These are phyloP conservation scores for Crotalus viridis DNA, from an alignment of 2,113 vertebrate genomes.

Conservation along the genomic window DNA sequence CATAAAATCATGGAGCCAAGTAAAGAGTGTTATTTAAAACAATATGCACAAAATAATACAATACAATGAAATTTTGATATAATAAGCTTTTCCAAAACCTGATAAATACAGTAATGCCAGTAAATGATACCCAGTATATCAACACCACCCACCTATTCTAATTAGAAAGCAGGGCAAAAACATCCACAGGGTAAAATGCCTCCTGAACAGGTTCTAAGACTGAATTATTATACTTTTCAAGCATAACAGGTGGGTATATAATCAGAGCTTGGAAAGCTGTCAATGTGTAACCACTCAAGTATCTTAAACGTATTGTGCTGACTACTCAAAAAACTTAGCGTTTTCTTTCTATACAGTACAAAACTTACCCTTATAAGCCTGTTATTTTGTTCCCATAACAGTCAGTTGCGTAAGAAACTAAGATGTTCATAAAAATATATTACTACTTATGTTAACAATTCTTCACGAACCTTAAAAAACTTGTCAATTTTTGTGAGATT, in stretches of 20 bases:
- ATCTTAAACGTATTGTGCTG: not conserved
- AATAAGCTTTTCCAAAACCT: not conserved
- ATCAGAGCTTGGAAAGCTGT: not conserved
- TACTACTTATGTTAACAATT: not conserved
- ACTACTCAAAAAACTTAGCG: not conserved
- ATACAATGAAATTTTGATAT: not conserved
- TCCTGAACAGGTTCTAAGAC: not conserved
- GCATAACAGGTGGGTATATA: not conserved
- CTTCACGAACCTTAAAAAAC: slow-evolving; percentile 89
- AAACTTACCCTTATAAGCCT: not conserved
- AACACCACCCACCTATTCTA: not conserved
- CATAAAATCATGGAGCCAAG: not conserved
- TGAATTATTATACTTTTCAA: not conserved
- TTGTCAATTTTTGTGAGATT: slow-evolving; percentile 97
- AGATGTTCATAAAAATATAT: not conserved
- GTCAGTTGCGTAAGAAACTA: not conserved
- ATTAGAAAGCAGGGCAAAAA: not conserved
- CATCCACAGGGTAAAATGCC: not conserved
- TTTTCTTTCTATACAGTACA: not conserved
- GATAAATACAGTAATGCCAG: not conserved
- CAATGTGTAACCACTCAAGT: not conserved
- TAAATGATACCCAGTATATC: not conserved
- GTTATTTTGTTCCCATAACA: not conserved
- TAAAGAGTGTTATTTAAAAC: not conserved
- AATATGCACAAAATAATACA: not conserved